Conservation (phyloP, 2,797 vertebrate species). For the Varecia variegata region DNA sequence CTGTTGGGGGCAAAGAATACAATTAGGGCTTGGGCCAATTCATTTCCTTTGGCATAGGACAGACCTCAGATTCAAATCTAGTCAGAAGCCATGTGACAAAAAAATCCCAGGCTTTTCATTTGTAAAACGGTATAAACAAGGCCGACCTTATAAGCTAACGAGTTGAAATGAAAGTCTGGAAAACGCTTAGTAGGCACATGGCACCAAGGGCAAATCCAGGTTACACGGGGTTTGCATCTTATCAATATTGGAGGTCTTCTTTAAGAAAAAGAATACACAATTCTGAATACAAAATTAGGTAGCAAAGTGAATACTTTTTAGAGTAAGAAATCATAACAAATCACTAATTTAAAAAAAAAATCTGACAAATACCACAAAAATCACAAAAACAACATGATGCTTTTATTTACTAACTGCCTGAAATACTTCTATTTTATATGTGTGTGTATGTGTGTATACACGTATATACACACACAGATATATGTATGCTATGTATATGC, state of each 20-base stretch:
- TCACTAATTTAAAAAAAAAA: background rate
- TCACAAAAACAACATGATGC: background rate
- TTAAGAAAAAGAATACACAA: background rate
- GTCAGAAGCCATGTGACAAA: background rate
- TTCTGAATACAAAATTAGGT: background rate
- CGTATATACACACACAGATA: background rate
- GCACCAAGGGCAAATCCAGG: background rate
- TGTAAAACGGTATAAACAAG: background rate
- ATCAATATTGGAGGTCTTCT: background rate
- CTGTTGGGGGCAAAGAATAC: background rate
- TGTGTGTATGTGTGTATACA: background rate
- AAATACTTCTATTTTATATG: background rate
- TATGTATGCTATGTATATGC: background rate
- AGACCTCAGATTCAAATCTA: background rate
- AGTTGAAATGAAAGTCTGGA: background rate
- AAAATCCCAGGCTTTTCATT: background rate
- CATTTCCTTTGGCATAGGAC: background rate
- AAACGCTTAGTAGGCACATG: background rate
- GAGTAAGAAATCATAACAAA: background rate
- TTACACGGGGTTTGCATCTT: background rate
- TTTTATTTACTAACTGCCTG: background rate
- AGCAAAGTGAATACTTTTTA: background rate
- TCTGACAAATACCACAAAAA: background rate
- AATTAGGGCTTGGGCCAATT: background rate
- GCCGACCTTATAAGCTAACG: background rate